Evolutionary conservation across 2,888 invertebrate species (phyloP).

Genomic region (Oithona nana): DNA sequence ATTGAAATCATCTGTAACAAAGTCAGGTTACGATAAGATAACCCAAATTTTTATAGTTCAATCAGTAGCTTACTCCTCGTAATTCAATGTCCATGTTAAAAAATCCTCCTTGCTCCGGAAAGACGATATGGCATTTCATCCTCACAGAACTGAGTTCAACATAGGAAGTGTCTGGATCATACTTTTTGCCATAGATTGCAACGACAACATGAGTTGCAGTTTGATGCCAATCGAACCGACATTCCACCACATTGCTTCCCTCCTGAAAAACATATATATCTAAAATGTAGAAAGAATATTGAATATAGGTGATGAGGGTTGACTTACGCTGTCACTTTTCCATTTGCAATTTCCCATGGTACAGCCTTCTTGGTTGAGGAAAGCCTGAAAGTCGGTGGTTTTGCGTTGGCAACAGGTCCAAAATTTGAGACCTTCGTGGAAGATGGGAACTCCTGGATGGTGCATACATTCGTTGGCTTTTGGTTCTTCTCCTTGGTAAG

Average conservation of each 20-base stretch:
- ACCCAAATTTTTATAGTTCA: background rate
- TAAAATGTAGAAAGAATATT: too few relatives aligned
- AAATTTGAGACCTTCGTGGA: slow-evolving; percentile 90
- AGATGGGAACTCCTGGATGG: slow-evolving; percentile 77
- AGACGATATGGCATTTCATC: slow-evolving; percentile 49
- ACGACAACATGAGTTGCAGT: slow-evolving; percentile 63
- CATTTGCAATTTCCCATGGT: slow-evolving; percentile 64
- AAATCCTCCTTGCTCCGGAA: slow-evolving; percentile 43
- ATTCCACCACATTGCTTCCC: slow-evolving; percentile 27
- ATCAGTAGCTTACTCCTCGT: slow-evolving; percentile 19
- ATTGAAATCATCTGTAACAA: slow-evolving; percentile 50
- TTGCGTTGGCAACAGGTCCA: slow-evolving; percentile 89
- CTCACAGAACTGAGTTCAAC: slow-evolving; percentile 68
- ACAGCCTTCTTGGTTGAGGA: slow-evolving; percentile 81
- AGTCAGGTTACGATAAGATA: background rate
- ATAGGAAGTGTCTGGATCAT: slow-evolving; percentile 51
- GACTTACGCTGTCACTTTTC: slow-evolving; percentile 30
- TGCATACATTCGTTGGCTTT: slow-evolving; percentile 45
- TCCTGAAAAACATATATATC: background rate
- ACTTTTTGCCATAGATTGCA: slow-evolving; percentile 75
- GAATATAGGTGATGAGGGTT: background rate
- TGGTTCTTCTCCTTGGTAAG: slow-evolving; percentile 40
- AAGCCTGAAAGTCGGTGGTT: slow-evolving; percentile 80
- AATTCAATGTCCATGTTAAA: slow-evolving; percentile 21
- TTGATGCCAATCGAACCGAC: slow-evolving; percentile 90